Evolutionary conservation across 2,113 vertebrate genomes (phyloP).

Genomic region (Nibea coibor): DNA sequence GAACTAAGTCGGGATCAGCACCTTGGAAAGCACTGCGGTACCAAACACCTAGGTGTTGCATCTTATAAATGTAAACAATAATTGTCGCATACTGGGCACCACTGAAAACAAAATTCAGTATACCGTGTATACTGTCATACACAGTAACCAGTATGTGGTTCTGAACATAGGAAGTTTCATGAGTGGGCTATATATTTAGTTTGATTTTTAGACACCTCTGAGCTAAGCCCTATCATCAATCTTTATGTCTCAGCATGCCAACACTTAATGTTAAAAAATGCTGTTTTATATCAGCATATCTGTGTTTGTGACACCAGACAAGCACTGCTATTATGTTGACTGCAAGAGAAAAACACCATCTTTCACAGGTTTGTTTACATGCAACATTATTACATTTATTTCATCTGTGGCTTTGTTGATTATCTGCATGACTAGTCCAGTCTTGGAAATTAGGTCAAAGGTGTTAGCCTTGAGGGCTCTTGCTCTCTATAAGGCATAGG

Average conservation of each 20-base stretch:
- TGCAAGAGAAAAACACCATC: conserved; percentile 28
- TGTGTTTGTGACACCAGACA: conserved; percentile 18
- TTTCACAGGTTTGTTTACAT: conserved; percentile 7
- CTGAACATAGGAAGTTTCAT: too few species aligned
- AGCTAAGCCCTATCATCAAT: too few species aligned
- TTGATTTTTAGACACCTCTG: too few species aligned
- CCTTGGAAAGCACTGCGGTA: too few species aligned
- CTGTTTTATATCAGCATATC: background rate
- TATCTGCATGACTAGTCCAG: background rate
- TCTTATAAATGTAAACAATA: too few species aligned
- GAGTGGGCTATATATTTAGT: too few species aligned
- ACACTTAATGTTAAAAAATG: conserved; percentile 9
- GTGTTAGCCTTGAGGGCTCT: background rate
- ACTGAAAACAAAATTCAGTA: too few species aligned
- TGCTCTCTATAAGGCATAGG: background rate
- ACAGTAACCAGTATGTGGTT: too few species aligned
- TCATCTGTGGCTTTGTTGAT: conserved; percentile 13
- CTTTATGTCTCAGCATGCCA: background rate
- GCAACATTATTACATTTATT: background rate
- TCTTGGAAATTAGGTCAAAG: conserved; percentile 11
- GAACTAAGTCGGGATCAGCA: too few species aligned
- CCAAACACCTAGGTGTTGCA: too few species aligned
- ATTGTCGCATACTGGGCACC: too few species aligned
- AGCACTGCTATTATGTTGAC: conserved; percentile 31
- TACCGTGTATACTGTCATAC: too few species aligned